Evolutionary conservation across 2,113 vertebrate species (phyloP).

Genomic region (Oncorhynchus clarkii): DNA sequence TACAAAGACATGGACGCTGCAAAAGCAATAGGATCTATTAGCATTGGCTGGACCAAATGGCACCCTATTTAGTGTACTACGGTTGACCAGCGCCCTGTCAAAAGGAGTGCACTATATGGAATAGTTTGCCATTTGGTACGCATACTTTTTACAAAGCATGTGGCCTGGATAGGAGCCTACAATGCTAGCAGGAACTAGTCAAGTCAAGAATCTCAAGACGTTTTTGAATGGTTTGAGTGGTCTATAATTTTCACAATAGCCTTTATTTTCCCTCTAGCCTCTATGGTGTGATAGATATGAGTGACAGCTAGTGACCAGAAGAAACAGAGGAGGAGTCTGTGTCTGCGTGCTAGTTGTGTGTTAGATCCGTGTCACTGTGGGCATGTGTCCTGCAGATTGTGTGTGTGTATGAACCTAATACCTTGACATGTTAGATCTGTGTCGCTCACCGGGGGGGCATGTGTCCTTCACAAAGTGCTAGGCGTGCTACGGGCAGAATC

Average conservation of each 20-base stretch:
- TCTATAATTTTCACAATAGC: neutral
- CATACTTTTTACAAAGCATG: neutral
- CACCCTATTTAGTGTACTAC: no score
- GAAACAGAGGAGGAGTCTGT: neutral
- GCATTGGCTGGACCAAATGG: neutral
- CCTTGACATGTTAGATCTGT: conserved; percentile 10
- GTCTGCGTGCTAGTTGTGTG: no score
- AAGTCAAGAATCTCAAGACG: neutral
- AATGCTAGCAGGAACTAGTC: neutral
- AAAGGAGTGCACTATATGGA: no score
- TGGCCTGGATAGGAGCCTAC: neutral
- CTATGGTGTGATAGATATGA: neutral
- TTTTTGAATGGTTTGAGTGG: neutral
- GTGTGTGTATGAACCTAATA: neutral
- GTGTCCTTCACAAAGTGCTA: neutral
- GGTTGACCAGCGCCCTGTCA: no score
- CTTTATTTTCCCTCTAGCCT: neutral
- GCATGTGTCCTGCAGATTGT: no score
- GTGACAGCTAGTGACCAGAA: neutral
- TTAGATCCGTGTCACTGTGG: no score
- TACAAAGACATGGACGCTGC: neutral
- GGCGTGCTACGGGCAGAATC: conserved; percentile 27
- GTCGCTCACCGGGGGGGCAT: conserved; percentile 17
- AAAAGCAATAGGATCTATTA: neutral
- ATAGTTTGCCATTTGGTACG: neutral